Percentiles rank a stretch among this genome's conserved stretches.
Evolutionary conservation across 1,140 invertebrate species (phyloP).

Genomic region (Drosophila kohkoa): DNA sequence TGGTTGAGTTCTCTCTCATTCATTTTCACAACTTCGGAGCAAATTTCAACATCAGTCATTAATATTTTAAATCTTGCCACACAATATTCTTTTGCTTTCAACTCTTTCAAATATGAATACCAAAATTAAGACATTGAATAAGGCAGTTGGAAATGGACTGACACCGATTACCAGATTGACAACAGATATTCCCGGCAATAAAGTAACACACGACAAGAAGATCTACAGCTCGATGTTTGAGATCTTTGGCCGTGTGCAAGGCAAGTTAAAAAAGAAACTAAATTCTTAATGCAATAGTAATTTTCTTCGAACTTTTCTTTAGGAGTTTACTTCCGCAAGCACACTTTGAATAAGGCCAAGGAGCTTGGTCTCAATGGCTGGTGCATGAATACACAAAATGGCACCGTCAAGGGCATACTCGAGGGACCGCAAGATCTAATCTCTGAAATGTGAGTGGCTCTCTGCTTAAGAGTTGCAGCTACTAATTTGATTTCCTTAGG

Average conservation of each 20-base stretch:
- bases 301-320: neutral
- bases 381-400: slow-evolving; percentile 65
- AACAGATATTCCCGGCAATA: slow-evolving; percentile 5
- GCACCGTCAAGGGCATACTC: slow-evolving; percentile 61
- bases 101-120: slow-evolving; percentile 37
- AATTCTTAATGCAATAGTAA: too few species aligned
- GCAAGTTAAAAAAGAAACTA: slow-evolving; percentile 23
- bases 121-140: slow-evolving; percentile 55
- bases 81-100: neutral
- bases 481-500: slow-evolving; percentile 21
- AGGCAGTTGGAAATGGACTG: neutral
- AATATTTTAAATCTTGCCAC: slow-evolving; percentile 1
- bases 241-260: slow-evolving; percentile 59
- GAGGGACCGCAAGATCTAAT: slow-evolving; percentile 56
- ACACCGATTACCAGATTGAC: neutral
- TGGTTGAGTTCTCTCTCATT: neutral
- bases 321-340: slow-evolving; percentile 32
- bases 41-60: slow-evolving; percentile 2
- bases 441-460: slow-evolving; percentile 51
- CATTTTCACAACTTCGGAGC: slow-evolving; percentile 4
- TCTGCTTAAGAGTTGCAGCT: neutral
- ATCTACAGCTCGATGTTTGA: slow-evolving; percentile 59
- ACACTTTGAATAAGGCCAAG: slow-evolving; percentile 58
- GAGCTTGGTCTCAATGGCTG: slow-evolving; percentile 56
- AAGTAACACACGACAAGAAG: neutral